Conservation (phyloP, 2,888 invertebrate genomes). For the Malacosoma neustria region DNA sequence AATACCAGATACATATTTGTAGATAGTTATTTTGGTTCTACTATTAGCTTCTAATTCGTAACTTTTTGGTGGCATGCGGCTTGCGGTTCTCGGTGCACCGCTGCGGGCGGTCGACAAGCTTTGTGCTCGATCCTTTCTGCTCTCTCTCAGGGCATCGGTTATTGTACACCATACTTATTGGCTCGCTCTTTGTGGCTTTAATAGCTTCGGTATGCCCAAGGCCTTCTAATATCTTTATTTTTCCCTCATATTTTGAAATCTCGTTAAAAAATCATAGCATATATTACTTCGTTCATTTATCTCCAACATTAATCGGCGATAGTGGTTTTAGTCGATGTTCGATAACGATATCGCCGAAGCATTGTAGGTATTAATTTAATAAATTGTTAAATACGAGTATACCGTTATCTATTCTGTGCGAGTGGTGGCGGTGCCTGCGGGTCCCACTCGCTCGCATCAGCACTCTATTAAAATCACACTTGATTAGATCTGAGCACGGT, state of each 20-base stretch:
- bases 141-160: constrained; percentile 51
- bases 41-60: constrained; percentile 41
- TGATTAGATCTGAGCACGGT: constrained; percentile 56
- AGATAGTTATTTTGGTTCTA: too few species aligned
- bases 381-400: constrained; percentile 27
- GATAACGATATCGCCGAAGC: constrained; percentile 31
- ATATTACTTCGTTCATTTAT: constrained; percentile 19
- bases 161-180: constrained; percentile 47
- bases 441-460: constrained; percentile 27
- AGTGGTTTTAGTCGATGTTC: constrained; percentile 32
- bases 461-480: constrained; percentile 63
- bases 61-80: constrained; percentile 35
- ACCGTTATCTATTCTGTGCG: constrained; percentile 36
- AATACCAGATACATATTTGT: too few species aligned
- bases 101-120: constrained; percentile 50
- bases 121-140: constrained; percentile 41
- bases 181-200: constrained; percentile 36
- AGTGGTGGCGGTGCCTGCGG: constrained; percentile 17
- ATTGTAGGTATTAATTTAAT: constrained; percentile 31
- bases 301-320: constrained; percentile 21
- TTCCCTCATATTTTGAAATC: constrained; percentile 16
- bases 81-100: constrained; percentile 38
- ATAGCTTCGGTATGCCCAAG: constrained; percentile 33
- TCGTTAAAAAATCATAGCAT: constrained; percentile 17
- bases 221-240: constrained; percentile 26